Percentiles rank a stretch among this genome's conserved stretches.
Conservation (phyloP, 2,888 invertebrate genomes). For the Rhagophthalmus giganteus region DNA sequence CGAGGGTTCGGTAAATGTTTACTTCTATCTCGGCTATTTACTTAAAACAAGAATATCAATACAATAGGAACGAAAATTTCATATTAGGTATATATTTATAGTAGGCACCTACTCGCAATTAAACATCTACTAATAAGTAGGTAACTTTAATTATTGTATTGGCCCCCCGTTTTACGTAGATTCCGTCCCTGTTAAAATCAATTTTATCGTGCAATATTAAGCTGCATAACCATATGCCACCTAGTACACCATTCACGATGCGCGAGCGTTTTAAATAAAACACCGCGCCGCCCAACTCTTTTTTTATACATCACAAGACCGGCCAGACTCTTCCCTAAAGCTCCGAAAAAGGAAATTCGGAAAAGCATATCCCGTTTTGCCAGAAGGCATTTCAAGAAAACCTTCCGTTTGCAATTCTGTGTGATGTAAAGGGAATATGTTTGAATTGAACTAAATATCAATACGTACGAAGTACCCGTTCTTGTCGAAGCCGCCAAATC, state of each 20-base stretch:
- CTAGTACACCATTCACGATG: too few relatives aligned
- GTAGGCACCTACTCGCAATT: too few relatives aligned
- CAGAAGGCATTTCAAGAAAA: conserved; percentile 8
- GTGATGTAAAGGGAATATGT: conserved; percentile 17
- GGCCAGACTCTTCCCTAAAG: conserved; percentile 2
- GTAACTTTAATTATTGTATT: too few relatives aligned
- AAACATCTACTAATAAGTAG: too few relatives aligned
- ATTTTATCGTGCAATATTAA: too few relatives aligned
- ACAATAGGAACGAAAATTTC: too few relatives aligned
- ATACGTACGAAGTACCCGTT: conserved; percentile 7
- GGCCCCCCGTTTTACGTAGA: too few relatives aligned
- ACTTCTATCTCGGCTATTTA: conserved; percentile 11
- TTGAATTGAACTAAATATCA: conserved; percentile 17
- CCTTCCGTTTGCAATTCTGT: conserved; percentile 9
- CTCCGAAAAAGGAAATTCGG: not conserved
- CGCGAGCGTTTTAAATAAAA: too few relatives aligned
- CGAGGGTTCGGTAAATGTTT: conserved; percentile 18
- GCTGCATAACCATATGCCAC: too few relatives aligned
- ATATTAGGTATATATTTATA: too few relatives aligned
- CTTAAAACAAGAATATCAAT: conserved; percentile 9
- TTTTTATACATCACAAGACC: not conserved
- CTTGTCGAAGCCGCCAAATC: conserved; percentile 15
- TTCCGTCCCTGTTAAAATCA: too few relatives aligned
- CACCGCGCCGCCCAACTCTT: not conserved
- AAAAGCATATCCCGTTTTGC: conserved; percentile 1